Evolutionary conservation across 2,888 invertebrate species (phyloP), one percentile per base, ranked within the genome.

Genomic region (Sinotaia quadrata): DNA sequence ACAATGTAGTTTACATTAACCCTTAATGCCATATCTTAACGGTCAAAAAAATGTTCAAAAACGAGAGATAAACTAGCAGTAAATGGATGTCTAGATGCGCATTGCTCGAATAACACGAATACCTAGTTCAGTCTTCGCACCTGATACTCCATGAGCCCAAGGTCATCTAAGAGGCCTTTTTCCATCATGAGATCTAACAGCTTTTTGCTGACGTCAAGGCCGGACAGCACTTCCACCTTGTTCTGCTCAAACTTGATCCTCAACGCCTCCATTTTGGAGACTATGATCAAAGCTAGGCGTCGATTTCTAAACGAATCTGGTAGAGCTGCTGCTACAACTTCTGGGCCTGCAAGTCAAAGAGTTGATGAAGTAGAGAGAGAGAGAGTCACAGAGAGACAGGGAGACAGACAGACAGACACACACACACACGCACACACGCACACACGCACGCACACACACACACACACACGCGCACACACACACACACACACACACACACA

Each of bases 121-220:
- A n/a, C n/a, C n/a, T n/a, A n/a, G n/a, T n/a, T n/a, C n/a, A n/a
- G n/a, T n/a, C n/a, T n/a, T n/a, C 31, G 33, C 61, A 79, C 79
- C 79, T 77, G 76, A 56, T 77, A 68, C 57, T 74, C 69, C 34
- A 73, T 77, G 54, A 74, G 75, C 54, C 75, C 76, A 10, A 74
- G 71, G 12, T 76, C 71, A 58, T 75, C 75, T 51, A 78, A 56
- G n/a, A 79, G 70, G 1, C 72, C 71, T 8, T 63, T 44, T 15
- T 72, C 56, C 2, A 72, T 66, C 59, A 79, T 63, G 54, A 69
- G 29, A 8, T 72, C 61, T 33, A 79, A 59, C 10, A 76, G 60
- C 21, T 77, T 73, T 15, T 66, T 72, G 62, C 65, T 76, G 31
- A 79, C 71, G 69, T 78, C 75, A 68, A 79, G 75, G 51, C 68